A percentile compares a stretch with the other conserved stretches of the same genome.
Conservation (phyloP, 2,888 invertebrate genomes). For the Nomada fucata region DNA sequence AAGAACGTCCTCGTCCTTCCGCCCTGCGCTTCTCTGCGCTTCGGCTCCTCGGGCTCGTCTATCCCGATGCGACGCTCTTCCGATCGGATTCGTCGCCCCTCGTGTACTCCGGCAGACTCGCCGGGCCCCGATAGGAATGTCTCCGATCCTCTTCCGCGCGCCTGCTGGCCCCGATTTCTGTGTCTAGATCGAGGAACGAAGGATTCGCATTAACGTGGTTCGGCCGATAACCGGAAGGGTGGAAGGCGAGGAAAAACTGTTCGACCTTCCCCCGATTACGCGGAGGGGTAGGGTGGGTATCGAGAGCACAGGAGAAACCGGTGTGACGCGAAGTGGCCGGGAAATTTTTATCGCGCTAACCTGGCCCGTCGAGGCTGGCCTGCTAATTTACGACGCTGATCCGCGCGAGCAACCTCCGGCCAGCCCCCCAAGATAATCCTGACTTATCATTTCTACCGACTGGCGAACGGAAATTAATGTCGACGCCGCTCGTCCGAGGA, state of each 20-base stretch:
- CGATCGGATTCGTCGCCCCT: neutral
- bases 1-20: conserved; percentile 32
- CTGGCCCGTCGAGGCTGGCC: conserved; percentile 23
- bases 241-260: conserved; percentile 11
- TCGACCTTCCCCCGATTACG: conserved; percentile 51
- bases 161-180: neutral
- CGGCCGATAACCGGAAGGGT: conserved; percentile 30
- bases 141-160: neutral
- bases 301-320: conserved; percentile 42
- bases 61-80: neutral
- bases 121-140: neutral
- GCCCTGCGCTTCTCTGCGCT: conserved; percentile 25
- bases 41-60: neutral
- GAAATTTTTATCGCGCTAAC: conserved; percentile 53
- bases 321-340: conserved; percentile 38
- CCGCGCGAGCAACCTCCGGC: conserved; percentile 19
- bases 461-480: conserved; percentile 23
- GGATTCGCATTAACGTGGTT: conserved; percentile 24
- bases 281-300: conserved; percentile 33
- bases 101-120: neutral
- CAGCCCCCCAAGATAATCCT: conserved; percentile 28
- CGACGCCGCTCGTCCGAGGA: neutral
- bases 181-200: conserved; percentile 44
- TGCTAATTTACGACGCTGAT: conserved; percentile 60
- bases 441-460: conserved; percentile 34